Percentiles rank a stretch among this genome's conserved stretches.
phyloP scores from a whole-genome alignment of 1,140 invertebrate genomes.

The Neodiprion virginianus region DNA sequence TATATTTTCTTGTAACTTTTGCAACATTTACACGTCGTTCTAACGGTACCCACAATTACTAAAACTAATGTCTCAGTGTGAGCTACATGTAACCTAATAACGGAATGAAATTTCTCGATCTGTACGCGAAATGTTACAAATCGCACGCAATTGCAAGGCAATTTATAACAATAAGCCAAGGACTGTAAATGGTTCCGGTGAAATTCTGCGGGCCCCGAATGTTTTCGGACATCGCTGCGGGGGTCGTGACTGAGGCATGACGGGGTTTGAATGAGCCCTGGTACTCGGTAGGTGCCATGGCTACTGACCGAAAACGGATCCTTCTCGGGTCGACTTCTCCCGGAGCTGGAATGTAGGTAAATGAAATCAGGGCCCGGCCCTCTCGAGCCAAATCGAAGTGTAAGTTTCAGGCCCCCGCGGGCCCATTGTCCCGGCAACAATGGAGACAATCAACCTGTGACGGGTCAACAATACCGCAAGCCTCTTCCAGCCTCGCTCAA shows the following conservation, averaged over 20 bases:
- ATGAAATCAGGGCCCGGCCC: background rate
- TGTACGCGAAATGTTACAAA: too few relatives aligned
- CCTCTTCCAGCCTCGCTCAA: slow-evolving; percentile 32
- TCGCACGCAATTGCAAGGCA: too few relatives aligned
- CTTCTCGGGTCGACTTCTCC: background rate
- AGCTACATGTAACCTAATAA: too few relatives aligned
- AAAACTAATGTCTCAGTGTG: too few relatives aligned
- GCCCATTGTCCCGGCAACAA: slow-evolving; percentile 46
- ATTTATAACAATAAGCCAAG: too few relatives aligned
- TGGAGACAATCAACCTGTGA: slow-evolving; percentile 52
- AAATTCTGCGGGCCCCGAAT: background rate
- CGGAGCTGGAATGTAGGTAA: background rate
- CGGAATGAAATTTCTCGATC: too few relatives aligned
- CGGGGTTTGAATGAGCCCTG: slow-evolving; percentile 6
- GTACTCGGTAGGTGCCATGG: background rate
- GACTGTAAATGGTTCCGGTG: too few relatives aligned
- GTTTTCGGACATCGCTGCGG: slow-evolving; percentile 26
- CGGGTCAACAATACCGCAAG: slow-evolving; percentile 41
- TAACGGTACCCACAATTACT: too few relatives aligned
- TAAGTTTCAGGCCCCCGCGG: slow-evolving; percentile 50
- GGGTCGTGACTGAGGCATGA: slow-evolving; percentile 30
- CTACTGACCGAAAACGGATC: too few relatives aligned
- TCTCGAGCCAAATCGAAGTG: slow-evolving; percentile 33
- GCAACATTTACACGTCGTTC: too few relatives aligned
- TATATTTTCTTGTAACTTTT: too few relatives aligned